Evolutionary conservation across 53 echinoderm and acorn worm genomes (phyloP).

Genomic region (Apostichopus leukothele): DNA sequence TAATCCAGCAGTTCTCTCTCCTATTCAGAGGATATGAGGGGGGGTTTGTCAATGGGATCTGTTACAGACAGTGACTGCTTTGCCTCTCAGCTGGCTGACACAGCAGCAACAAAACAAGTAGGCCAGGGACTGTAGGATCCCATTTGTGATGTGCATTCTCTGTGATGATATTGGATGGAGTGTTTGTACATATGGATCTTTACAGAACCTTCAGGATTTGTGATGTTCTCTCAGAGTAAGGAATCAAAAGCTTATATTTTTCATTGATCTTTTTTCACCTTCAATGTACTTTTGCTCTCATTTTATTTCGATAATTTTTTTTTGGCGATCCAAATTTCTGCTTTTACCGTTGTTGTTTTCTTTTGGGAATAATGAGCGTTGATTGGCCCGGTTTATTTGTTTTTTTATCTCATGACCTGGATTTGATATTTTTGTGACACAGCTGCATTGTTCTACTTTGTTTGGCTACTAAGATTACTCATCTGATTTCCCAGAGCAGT

Average conservation of each 20-base stretch:
- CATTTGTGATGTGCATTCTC: background rate
- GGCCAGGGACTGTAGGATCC: background rate
- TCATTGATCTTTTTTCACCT: background rate
- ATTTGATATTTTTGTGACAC: background rate
- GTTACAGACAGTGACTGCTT: background rate
- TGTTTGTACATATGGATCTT: conserved; percentile 40
- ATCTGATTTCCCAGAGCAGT: conserved; percentile 19
- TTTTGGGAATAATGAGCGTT: background rate
- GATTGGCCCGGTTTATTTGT: background rate
- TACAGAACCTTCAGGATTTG: conserved; percentile 34
- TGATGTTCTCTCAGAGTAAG: conserved; percentile 37
- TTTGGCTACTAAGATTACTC: background rate
- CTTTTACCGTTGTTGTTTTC: background rate
- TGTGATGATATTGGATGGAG: conserved; percentile 14
- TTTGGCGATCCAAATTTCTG: background rate
- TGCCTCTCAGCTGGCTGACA: background rate
- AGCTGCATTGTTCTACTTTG: background rate
- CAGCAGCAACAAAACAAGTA: conserved; percentile 20
- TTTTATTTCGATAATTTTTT: too few species aligned
- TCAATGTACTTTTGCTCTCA: background rate
- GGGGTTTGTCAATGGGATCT: conserved; percentile 4
- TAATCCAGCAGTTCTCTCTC: conserved; percentile 5
- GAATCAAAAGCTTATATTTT: background rate
- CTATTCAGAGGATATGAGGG: background rate
- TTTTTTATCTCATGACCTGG: conserved; percentile 4